A percentile compares a stretch with the other conserved stretches of the same genome.
These are phyloP conservation scores for Cotesia chilonis DNA, from an alignment of 1,140 invertebrate species.

Conservation along the genomic window DNA sequence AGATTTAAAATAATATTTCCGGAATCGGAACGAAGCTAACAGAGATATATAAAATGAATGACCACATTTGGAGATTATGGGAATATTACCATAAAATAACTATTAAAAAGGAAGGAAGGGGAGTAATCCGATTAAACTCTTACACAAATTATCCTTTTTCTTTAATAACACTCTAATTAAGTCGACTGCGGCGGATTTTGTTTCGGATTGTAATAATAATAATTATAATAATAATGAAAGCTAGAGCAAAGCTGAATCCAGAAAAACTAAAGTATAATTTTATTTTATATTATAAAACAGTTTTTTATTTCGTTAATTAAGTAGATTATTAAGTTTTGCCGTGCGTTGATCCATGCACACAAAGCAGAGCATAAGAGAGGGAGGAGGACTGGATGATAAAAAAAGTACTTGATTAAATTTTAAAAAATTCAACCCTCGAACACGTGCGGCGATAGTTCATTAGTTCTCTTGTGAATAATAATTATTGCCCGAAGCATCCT, in stretches of 20 bases:
- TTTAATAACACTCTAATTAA: too few species aligned
- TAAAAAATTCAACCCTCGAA: slow-evolving; percentile 35
- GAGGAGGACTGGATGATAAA: slow-evolving; percentile 21
- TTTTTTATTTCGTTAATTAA: slow-evolving; percentile 19
- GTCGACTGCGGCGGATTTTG: neutral
- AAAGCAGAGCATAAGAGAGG: slow-evolving; percentile 15
- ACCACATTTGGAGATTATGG: too few species aligned
- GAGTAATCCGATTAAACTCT: too few species aligned
- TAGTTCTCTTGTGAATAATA: slow-evolving; percentile 6
- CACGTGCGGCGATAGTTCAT: slow-evolving; percentile 3
- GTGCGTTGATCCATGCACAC: slow-evolving; percentile 20
- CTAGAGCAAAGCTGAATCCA: too few species aligned
- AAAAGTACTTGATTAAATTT: slow-evolving; percentile 41
- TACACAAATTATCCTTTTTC: too few species aligned
- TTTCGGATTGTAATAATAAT: neutral
- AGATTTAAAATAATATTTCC: too few species aligned
- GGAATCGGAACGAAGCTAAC: too few species aligned
- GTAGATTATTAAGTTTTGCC: slow-evolving; percentile 4
- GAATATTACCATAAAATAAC: too few species aligned
- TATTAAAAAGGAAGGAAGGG: too few species aligned
- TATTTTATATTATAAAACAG: neutral
- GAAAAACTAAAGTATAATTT: neutral
- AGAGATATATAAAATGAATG: too few species aligned
- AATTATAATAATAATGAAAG: neutral
- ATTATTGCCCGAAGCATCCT: neutral